These are phyloP conservation scores for Drosophila borealis DNA, from an alignment of 2,888 invertebrate species.

Conservation along the genomic window DNA sequence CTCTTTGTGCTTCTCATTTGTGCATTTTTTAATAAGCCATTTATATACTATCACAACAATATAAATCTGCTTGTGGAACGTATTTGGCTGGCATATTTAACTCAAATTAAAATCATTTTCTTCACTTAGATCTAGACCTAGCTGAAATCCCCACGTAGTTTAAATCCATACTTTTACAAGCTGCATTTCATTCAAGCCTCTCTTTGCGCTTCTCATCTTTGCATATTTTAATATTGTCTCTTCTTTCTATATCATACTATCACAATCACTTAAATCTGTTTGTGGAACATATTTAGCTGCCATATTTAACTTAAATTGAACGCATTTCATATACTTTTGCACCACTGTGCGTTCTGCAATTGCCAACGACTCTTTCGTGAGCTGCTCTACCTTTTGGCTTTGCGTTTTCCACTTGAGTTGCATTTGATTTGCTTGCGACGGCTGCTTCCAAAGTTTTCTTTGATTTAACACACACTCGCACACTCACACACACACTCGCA, in stretches of 20 bases:
- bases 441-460: constrained; percentile 44
- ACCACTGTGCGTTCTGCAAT: constrained; percentile 56
- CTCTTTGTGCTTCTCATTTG: background rate
- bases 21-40: too few species aligned
- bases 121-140: too few species aligned
- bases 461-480: constrained; percentile 31
- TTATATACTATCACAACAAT: too few species aligned
- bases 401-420: constrained; percentile 70
- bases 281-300: constrained; percentile 21
- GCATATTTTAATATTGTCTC: too few species aligned
- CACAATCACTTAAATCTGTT: background rate
- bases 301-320: background rate
- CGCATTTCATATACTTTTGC: background rate
- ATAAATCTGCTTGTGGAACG: too few species aligned
- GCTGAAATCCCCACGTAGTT: too few species aligned
- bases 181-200: background rate
- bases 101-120: too few species aligned
- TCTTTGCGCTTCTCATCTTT: background rate
- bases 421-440: constrained; percentile 60
- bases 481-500: constrained; percentile 3
- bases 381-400: constrained; percentile 61
- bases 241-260: too few species aligned
- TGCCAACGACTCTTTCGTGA: constrained; percentile 18
- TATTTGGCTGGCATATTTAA: too few species aligned
- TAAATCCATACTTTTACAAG: too few species aligned